These are phyloP conservation scores for Protonemura montana DNA, from an alignment of 2,888 invertebrate species.

Conservation along the genomic window DNA sequence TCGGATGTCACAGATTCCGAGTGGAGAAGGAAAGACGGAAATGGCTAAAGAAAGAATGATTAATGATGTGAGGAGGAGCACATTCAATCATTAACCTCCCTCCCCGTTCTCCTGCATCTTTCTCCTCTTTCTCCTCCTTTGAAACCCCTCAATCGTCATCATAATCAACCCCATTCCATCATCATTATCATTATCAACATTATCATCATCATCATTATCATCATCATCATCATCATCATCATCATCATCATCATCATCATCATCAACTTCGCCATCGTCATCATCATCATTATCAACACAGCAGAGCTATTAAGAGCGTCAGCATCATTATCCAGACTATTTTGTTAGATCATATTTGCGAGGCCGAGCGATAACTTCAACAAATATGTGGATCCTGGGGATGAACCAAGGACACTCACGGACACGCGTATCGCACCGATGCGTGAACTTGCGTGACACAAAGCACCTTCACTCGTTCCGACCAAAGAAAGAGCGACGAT, in stretches of 20 bases:
- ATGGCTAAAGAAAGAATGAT: constrained; percentile 40
- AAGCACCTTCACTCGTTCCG: background rate
- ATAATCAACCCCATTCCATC: constrained; percentile 31
- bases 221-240: background rate
- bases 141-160: constrained; percentile 35
- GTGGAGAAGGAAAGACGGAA: constrained; percentile 40
- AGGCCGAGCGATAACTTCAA: background rate
- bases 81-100: constrained; percentile 35
- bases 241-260: background rate
- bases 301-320: background rate
- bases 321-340: background rate
- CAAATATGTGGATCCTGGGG: background rate
- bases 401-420: background rate
- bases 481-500: too few species aligned
- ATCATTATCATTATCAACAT: constrained; percentile 19
- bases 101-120: constrained; percentile 12
- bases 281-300: background rate
- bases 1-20: constrained; percentile 32
- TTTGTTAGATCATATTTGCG: background rate
- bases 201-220: constrained; percentile 19
- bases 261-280: background rate
- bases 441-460: background rate
- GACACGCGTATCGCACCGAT: background rate
- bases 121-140: background rate
- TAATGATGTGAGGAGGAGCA: constrained; percentile 37